Percentiles rank a stretch among this genome's conserved stretches.
Conservation (phyloP, 2,797 vertebrate genomes). For the Chlorospingus semifuscus region DNA sequence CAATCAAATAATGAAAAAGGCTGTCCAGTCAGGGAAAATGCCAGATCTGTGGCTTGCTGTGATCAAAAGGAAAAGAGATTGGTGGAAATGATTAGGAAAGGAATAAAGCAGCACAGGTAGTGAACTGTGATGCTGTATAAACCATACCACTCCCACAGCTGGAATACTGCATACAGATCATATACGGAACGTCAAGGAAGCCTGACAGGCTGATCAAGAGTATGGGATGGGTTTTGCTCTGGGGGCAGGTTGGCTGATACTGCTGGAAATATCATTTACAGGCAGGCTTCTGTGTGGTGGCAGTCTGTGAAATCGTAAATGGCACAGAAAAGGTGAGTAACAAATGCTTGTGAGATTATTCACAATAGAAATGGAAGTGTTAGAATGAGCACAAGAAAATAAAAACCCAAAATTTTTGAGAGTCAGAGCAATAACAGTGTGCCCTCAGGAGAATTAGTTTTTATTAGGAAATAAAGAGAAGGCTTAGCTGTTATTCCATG, state of each 20-base stretch:
- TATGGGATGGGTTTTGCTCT: background rate
- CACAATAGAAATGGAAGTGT: background rate
- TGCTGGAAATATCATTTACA: background rate
- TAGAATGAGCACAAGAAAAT: background rate
- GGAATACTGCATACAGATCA: background rate
- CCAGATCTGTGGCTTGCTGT: background rate
- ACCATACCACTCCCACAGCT: background rate
- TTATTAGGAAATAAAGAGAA: background rate
- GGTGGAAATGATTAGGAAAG: background rate
- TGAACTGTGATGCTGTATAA: background rate
- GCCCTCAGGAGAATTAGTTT: background rate
- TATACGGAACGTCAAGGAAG: background rate
- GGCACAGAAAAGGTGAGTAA: background rate
- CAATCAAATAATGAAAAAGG: background rate
- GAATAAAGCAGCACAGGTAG: background rate
- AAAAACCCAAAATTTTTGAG: background rate
- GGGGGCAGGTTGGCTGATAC: background rate
- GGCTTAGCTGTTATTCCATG: background rate
- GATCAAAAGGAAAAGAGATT: slow-evolving; percentile 6
- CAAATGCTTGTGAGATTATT: background rate
- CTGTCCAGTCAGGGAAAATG: background rate
- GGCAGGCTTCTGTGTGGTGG: background rate
- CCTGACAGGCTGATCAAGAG: background rate
- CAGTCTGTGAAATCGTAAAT: background rate
- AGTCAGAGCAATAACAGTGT: background rate